Evolutionary conservation across 2,113 vertebrate genomes (phyloP).

Genomic region (Nestor notabilis): DNA sequence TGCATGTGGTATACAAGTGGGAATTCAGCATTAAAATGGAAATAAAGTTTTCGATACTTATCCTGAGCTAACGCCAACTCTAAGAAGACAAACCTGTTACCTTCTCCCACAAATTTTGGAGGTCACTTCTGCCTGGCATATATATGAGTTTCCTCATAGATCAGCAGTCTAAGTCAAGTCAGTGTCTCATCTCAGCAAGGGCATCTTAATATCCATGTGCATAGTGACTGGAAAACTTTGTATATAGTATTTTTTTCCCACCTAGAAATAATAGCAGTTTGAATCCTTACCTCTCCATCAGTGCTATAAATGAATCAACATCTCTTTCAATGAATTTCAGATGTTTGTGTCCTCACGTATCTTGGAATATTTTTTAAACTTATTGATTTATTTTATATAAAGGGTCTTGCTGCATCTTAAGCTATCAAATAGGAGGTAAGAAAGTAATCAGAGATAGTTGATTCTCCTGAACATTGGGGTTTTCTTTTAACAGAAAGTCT

Average conservation of each 20-base stretch:
- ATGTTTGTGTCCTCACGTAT: neutral
- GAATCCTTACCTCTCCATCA: neutral
- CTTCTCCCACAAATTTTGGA: neutral
- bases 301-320: neutral
- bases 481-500: neutral
- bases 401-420: neutral
- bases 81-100: neutral
- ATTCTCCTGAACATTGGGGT: neutral
- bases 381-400: neutral
- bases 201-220: neutral
- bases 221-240: neutral
- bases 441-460: neutral
- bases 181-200: neutral
- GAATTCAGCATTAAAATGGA: neutral
- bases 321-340: neutral
- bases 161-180: neutral
- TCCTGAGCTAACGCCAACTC: neutral
- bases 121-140: neutral
- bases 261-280: neutral
- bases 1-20: neutral
- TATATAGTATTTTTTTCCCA: neutral
- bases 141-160: neutral
- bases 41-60: neutral
- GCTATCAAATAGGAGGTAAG: neutral
- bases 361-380: neutral